A percentile compares a stretch with the other conserved stretches of the same genome.
Evolutionary conservation across 2,113 vertebrate species (phyloP).

Genomic region (Podiceps cristatus): DNA sequence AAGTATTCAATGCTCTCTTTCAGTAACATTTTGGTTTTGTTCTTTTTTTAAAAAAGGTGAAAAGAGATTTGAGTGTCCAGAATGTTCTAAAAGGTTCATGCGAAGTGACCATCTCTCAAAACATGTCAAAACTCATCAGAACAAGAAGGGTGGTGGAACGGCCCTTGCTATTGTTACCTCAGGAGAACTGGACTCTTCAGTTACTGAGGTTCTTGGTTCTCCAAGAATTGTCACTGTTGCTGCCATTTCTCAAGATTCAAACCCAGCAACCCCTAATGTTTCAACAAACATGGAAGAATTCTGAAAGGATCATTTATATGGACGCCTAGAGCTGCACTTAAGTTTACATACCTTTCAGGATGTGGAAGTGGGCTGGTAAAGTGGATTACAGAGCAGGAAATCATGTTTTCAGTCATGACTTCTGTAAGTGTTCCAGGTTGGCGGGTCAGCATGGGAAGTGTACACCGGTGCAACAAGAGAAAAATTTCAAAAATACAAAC

Average conservation of each 20-base stretch:
- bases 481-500: conserved; percentile 72
- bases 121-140: conserved; percentile 99
- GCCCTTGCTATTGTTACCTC: conserved; percentile 97
- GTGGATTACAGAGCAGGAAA: conserved; percentile 81
- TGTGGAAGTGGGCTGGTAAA: conserved; percentile 81
- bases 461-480: conserved; percentile 70
- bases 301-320: conserved; percentile 76
- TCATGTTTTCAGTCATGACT: conserved; percentile 74
- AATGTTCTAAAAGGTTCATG: conserved; percentile 99
- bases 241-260: conserved; percentile 95
- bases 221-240: conserved; percentile 96
- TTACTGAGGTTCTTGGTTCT: conserved; percentile 89
- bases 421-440: conserved; percentile 72
- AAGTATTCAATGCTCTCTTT: not conserved
- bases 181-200: conserved; percentile 93
- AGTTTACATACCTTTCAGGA: conserved; percentile 82
- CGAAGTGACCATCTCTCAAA: conserved; percentile 98
- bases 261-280: conserved; percentile 93
- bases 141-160: conserved; percentile 93
- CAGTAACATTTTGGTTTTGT: conserved; percentile 34
- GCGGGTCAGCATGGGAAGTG: conserved; percentile 74
- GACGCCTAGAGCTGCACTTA: conserved; percentile 83
- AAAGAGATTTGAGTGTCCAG: conserved; percentile 97
- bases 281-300: conserved; percentile 95
- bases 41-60: conserved; percentile 84